Conservation (phyloP, 1,140 invertebrate genomes). For the Oscheius sp. region DNA sequence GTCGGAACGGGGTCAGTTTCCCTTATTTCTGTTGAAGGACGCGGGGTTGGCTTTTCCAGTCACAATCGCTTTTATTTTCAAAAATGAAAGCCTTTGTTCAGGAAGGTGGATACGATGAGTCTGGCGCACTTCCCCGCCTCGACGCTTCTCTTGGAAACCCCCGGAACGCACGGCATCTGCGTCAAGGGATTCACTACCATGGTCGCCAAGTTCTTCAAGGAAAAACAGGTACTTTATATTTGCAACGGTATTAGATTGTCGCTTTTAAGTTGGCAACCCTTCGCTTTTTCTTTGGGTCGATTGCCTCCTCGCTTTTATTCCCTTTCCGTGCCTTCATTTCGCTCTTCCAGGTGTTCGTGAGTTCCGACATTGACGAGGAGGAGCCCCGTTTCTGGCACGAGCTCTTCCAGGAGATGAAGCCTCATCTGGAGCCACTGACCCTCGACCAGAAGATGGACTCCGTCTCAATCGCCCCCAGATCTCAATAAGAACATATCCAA, state of each 20-base stretch:
- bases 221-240: neutral
- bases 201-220: neutral
- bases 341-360: slow-evolving; percentile 1
- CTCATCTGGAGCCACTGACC: neutral
- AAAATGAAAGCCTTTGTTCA: neutral
- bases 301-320: neutral
- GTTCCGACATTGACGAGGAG: slow-evolving; percentile 1
- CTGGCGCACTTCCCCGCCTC: neutral
- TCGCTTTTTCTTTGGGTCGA: neutral
- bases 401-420: neutral
- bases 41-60: neutral
- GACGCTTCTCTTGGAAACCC: neutral
- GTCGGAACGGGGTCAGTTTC: neutral
- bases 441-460: neutral
- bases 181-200: neutral
- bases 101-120: neutral
- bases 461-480: no score
- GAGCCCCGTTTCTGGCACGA: neutral
- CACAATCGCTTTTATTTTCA: neutral
- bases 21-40: neutral
- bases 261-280: neutral
- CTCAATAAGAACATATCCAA: no score
- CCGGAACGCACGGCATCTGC: neutral
- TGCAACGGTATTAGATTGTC: neutral
- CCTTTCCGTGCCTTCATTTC: neutral